phyloP scores from a whole-genome alignment of 2,797 vertebrate species.

The Astyanax mexicanus region DNA sequence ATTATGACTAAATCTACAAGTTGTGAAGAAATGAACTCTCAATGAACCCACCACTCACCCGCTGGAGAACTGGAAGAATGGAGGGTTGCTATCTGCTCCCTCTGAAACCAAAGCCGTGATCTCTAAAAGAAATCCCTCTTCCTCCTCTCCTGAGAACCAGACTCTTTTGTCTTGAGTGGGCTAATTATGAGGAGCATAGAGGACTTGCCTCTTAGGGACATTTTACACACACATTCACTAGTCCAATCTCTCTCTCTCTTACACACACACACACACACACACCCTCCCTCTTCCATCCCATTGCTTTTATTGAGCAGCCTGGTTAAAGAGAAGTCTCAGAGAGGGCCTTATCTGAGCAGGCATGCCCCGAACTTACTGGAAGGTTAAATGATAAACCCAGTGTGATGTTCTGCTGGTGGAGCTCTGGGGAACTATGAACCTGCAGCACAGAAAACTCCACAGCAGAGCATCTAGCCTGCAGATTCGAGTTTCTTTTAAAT shows the following conservation, averaged over 20 bases:
- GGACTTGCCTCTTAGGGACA: slow-evolving; percentile 38
- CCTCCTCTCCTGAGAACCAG: slow-evolving; percentile 38
- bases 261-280: slow-evolving; percentile 18
- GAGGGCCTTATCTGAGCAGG: slow-evolving; percentile 36
- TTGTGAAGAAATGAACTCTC: too few relatives aligned
- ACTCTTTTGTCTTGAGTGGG: slow-evolving; percentile 53
- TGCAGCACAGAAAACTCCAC: slow-evolving; percentile 9
- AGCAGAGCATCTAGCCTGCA: neutral
- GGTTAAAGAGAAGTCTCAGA: slow-evolving; percentile 14
- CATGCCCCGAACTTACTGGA: slow-evolving; percentile 37
- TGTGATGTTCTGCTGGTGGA: slow-evolving; percentile 19
- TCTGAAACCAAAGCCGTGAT: slow-evolving; percentile 32
- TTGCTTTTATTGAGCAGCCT: slow-evolving; percentile 2
- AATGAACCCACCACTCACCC: too few relatives aligned
- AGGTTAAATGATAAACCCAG: slow-evolving; percentile 47
- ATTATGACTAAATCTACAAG: too few relatives aligned
- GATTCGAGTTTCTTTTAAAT: too few relatives aligned
- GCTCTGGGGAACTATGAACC: slow-evolving; percentile 8
- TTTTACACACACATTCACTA: neutral
- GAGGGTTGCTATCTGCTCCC: slow-evolving; percentile 34
- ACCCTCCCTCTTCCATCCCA: slow-evolving; percentile 25
- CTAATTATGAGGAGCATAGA: slow-evolving; percentile 53
- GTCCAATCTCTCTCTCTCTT: slow-evolving; percentile 14
- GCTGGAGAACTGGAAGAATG: neutral
- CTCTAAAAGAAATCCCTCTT: slow-evolving; percentile 47